A percentile compares a stretch with the other conserved stretches of the same genome.
Conservation (phyloP, 2,113 vertebrate species). For the Hydrolagus affinis region DNA sequence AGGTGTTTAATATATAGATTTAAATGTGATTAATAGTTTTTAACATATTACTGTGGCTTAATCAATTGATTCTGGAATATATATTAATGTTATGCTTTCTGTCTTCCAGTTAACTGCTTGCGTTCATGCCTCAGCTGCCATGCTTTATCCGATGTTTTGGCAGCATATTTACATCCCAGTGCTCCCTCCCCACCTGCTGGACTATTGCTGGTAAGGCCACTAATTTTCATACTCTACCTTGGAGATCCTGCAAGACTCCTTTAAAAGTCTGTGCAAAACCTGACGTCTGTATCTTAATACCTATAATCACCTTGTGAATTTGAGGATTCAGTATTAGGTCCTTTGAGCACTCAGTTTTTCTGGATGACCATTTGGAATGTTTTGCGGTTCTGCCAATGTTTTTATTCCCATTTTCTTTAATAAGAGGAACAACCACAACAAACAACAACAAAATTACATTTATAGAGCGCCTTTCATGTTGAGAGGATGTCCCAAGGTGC, state of each 20-base stretch:
- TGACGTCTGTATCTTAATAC: neutral
- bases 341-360: neutral
- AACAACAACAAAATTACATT: too few species aligned
- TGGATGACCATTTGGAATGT: neutral
- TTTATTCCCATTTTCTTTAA: neutral
- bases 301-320: neutral
- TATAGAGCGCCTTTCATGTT: too few species aligned
- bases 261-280: neutral
- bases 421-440: too few species aligned
- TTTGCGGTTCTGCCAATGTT: neutral
- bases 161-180: slow-evolving; percentile 98
- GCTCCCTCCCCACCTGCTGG: slow-evolving; percentile 89
- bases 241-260: slow-evolving; percentile 12
- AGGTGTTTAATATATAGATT: neutral
- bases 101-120: slow-evolving; percentile 79
- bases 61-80: slow-evolving; percentile 19
- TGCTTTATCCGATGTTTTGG: slow-evolving; percentile 96
- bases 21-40: slow-evolving; percentile 20
- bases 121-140: slow-evolving; percentile 80
- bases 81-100: slow-evolving; percentile 8
- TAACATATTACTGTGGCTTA: slow-evolving; percentile 38
- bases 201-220: slow-evolving; percentile 92
- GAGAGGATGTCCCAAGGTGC: too few species aligned
- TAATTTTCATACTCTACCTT: slow-evolving; percentile 37
- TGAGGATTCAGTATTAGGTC: neutral